Conservation (phyloP, 2,113 vertebrate genomes). For the Sarotherodon lohbergeri region DNA sequence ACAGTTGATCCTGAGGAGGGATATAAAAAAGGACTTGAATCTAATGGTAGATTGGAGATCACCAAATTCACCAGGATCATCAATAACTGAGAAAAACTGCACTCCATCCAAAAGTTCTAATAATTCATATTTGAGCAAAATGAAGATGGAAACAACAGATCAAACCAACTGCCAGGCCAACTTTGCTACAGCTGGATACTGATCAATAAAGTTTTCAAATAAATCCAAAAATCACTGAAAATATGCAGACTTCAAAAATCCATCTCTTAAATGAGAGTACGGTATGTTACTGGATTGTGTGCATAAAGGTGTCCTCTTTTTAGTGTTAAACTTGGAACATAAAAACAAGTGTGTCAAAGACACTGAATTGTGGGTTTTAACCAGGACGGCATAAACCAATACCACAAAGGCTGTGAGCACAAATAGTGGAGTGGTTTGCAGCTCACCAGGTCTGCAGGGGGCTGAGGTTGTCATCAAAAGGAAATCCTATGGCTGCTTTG, state of each 20-base stretch:
- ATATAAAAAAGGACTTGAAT: not conserved
- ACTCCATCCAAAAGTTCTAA: not conserved
- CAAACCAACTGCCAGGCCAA: not conserved
- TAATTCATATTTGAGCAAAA: not conserved
- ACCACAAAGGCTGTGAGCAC: not conserved
- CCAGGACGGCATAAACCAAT: not conserved
- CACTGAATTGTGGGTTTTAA: not conserved
- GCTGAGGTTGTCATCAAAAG: slow-evolving; percentile 82
- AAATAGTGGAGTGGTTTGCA: accelerated
- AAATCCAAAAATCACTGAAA: not conserved
- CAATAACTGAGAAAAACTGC: not conserved
- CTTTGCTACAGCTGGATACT: not conserved
- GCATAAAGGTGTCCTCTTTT: not conserved
- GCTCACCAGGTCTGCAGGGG: slow-evolving; percentile 76
- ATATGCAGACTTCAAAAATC: accelerated
- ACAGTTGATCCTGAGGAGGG: accelerated
- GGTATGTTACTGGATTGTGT: accelerated
- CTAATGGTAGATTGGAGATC: not conserved
- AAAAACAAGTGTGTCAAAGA: not conserved
- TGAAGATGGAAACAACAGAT: not conserved
- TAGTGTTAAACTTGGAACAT: not conserved
- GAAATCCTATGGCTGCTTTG: slow-evolving; percentile 81
- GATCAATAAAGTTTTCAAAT: not conserved
- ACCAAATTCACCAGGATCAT: accelerated
- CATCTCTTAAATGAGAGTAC: not conserved